A percentile compares a stretch with the other conserved stretches of the same genome.
phyloP scores from a whole-genome alignment of 2,113 vertebrate genomes.

The Phrynocephalus versicolor region DNA sequence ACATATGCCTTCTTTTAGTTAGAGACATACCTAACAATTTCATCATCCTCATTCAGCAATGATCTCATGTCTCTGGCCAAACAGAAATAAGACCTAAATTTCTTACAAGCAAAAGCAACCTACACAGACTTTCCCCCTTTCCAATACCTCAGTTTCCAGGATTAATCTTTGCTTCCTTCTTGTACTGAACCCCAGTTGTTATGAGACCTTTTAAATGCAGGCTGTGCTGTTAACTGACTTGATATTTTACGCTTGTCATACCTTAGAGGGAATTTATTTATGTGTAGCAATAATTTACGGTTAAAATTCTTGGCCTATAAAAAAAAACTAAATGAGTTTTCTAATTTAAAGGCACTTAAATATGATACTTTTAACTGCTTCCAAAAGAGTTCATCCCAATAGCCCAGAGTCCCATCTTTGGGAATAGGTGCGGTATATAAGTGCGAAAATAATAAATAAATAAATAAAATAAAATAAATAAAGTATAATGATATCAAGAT shows the following conservation, averaged over 20 bases:
- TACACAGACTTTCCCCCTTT: neutral
- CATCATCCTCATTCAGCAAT: neutral
- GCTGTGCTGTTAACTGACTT: conserved; percentile 59
- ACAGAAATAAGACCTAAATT: neutral
- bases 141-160: neutral
- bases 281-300: conserved; percentile 73
- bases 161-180: conserved; percentile 6
- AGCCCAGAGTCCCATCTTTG: too few species aligned
- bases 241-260: conserved; percentile 75
- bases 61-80: neutral
- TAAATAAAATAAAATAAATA: too few species aligned
- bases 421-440: too few species aligned
- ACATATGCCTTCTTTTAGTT: neutral
- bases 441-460: too few species aligned
- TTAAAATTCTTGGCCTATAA: conserved; percentile 75
- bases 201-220: conserved; percentile 69
- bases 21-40: neutral
- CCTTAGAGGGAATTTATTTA: conserved; percentile 78
- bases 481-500: conserved; percentile 68
- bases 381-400: conserved; percentile 67
- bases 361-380: conserved; percentile 64
- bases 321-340: conserved; percentile 79
- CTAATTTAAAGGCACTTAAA: conserved; percentile 76
- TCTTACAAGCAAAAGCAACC: neutral
- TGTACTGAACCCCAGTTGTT: conserved; percentile 61